These are phyloP conservation scores for Gymnodraco acuticeps DNA, from an alignment of 2,797 vertebrate species.

Conservation along the genomic window DNA sequence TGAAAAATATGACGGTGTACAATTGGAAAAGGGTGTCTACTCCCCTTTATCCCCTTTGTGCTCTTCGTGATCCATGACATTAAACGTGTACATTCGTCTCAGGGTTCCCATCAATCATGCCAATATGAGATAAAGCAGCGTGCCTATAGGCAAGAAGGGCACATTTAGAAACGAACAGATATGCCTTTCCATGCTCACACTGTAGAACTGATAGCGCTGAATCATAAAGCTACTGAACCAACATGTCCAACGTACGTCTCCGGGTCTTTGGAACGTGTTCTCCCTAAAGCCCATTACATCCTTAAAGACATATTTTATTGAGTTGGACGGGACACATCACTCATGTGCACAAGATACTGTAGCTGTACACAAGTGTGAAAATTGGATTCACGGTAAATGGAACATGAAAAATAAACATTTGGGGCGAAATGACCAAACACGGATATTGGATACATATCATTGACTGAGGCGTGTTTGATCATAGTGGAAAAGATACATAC, in stretches of 20 bases:
- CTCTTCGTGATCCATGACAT: constrained; percentile 34
- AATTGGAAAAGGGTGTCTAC: neutral
- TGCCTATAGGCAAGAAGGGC: constrained; percentile 22
- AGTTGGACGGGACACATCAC: constrained; percentile 46
- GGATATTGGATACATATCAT: constrained; percentile 56
- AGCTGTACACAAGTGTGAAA: constrained; percentile 47
- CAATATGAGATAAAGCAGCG: constrained; percentile 28
- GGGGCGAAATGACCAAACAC: constrained; percentile 45
- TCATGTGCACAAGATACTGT: constrained; percentile 46
- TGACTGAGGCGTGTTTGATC: constrained; percentile 31
- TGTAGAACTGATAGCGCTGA: constrained; percentile 49
- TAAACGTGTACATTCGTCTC: constrained; percentile 20
- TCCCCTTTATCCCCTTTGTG: neutral
- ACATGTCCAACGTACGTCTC: constrained; percentile 44
- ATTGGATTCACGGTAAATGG: constrained; percentile 72
- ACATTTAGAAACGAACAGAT: constrained; percentile 48
- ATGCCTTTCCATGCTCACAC: constrained; percentile 40
- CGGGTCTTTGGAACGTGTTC: constrained; percentile 20
- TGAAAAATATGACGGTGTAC: neutral
- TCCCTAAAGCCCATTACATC: constrained; percentile 39
- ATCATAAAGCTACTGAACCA: constrained; percentile 60
- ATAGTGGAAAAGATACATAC: neutral
- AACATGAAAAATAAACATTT: constrained; percentile 59
- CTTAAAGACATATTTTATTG: constrained; percentile 32
- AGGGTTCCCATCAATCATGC: constrained; percentile 14